Conservation (phyloP, 2,888 invertebrate genomes). For the Ectropis crepuscularia region DNA sequence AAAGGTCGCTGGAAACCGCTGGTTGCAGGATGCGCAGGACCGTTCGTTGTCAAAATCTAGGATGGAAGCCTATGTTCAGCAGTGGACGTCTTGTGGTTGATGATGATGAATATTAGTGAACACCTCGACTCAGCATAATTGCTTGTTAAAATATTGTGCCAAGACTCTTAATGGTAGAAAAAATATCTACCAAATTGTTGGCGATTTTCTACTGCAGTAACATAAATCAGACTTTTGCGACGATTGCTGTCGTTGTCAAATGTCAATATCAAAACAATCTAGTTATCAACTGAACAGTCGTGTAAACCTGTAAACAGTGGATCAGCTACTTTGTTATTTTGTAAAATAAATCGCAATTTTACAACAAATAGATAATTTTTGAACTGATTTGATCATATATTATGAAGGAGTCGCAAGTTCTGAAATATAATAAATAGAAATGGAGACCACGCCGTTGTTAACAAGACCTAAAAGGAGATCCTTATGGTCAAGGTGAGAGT, state of each 20-base stretch:
- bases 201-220: too few relatives aligned
- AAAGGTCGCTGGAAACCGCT: too few relatives aligned
- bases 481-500: constrained; percentile 75
- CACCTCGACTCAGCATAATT: too few relatives aligned
- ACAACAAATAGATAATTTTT: not conserved
- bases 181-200: too few relatives aligned
- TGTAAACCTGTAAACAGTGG: constrained; percentile 28
- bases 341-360: constrained; percentile 15
- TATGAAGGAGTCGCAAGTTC: constrained; percentile 35
- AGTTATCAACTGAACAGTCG: constrained; percentile 4
- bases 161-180: too few relatives aligned
- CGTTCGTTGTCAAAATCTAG: too few relatives aligned
- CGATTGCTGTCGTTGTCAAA: not conserved
- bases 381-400: constrained; percentile 8
- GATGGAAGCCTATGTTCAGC: too few relatives aligned
- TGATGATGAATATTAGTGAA: too few relatives aligned
- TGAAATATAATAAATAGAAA: constrained; percentile 44
- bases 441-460: constrained; percentile 78
- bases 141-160: too few relatives aligned
- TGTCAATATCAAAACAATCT: not conserved
- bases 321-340: constrained; percentile 20
- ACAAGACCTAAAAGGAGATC: constrained; percentile 72
- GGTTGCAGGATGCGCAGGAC: too few relatives aligned
- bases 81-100: too few relatives aligned
- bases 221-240: too few relatives aligned